These are phyloP conservation scores for Paratilapia polleni DNA, from an alignment of 2,113 vertebrate species.

Conservation along the genomic window DNA sequence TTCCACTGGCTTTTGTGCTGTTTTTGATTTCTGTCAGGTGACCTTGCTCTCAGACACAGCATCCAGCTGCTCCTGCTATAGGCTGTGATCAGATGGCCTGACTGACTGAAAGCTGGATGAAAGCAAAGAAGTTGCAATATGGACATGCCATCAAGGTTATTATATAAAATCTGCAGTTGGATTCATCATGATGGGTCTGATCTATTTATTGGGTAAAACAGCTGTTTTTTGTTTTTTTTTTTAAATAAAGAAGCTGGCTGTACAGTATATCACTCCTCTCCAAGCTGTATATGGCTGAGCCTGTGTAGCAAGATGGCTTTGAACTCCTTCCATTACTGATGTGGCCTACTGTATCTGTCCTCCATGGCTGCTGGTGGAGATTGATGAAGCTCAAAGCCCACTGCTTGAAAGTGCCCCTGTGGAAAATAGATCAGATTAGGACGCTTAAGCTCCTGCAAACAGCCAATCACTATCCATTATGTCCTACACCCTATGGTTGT, in stretches of 20 bases:
- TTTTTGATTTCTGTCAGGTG: constrained; percentile 35
- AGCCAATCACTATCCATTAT: constrained; percentile 53
- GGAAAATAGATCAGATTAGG: constrained; percentile 61
- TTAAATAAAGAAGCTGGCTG: not conserved
- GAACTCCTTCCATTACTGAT: constrained; percentile 13
- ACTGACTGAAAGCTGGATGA: constrained; percentile 11
- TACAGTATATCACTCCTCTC: not conserved
- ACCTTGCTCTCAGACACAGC: constrained; percentile 3
- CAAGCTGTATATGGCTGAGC: constrained; percentile 1
- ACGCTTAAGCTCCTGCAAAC: constrained; percentile 36
- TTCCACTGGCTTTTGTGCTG: constrained; percentile 26
- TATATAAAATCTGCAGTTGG: not conserved
- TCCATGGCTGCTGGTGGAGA: constrained; percentile 33
- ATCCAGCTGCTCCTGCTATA: constrained; percentile 36
- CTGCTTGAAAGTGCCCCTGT: constrained; percentile 50
- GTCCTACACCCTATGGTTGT: not conserved
- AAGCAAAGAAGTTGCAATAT: not conserved
- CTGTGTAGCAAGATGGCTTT: constrained; percentile 26
- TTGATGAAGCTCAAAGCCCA: constrained; percentile 56
- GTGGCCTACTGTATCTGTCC: constrained; percentile 22
- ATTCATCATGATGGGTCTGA: constrained; percentile 11
- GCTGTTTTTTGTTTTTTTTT: no score
- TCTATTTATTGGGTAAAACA: constrained; percentile 2
- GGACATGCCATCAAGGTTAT: not conserved
- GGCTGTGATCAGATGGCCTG: constrained; percentile 7